Percentiles rank a stretch among this genome's conserved stretches.
phyloP scores from a whole-genome alignment of 2,888 invertebrate species.

The Lordiphosa fenestrarum region DNA sequence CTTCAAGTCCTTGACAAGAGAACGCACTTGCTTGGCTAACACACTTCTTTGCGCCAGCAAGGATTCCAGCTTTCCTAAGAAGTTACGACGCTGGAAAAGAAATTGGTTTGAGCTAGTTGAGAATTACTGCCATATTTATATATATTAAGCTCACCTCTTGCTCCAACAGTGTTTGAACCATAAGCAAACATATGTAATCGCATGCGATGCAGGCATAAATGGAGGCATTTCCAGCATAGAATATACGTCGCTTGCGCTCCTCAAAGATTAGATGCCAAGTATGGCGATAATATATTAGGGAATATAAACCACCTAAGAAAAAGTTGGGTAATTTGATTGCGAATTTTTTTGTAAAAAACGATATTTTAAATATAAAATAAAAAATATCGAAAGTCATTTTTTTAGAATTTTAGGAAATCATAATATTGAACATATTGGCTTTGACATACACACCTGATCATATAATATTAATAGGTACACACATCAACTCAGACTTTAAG shows the following conservation, averaged over 20 bases:
- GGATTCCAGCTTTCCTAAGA: slow-evolving; percentile 17
- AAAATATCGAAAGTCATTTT: too few relatives aligned
- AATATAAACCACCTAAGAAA: slow-evolving; percentile 65
- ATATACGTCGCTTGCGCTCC: slow-evolving; percentile 53
- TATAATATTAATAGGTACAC: too few relatives aligned
- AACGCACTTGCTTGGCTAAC: slow-evolving; percentile 33
- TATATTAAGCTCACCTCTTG: slow-evolving; percentile 46
- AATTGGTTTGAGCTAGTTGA: background rate
- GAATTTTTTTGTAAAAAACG: too few relatives aligned
- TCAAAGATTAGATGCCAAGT: slow-evolving; percentile 69
- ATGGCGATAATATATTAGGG: slow-evolving; percentile 57
- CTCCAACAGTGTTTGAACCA: slow-evolving; percentile 43
- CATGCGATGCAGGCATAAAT: slow-evolving; percentile 71
- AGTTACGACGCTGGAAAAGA: slow-evolving; percentile 30
- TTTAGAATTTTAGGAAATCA: too few relatives aligned
- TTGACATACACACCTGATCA: too few relatives aligned
- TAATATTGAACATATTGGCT: too few relatives aligned
- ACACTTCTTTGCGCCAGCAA: slow-evolving; percentile 14
- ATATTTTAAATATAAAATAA: too few relatives aligned
- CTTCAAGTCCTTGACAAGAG: slow-evolving; percentile 39
- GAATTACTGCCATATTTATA: background rate
- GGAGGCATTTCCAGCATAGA: slow-evolving; percentile 64
- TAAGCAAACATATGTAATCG: slow-evolving; percentile 67
- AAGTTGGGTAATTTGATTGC: slow-evolving; percentile 36
- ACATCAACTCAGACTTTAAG: too few relatives aligned